Evolutionary conservation across 2,113 vertebrate species (phyloP), one percentile per base, ranked within the genome.

Genomic region (Gavialis gangeticus): DNA sequence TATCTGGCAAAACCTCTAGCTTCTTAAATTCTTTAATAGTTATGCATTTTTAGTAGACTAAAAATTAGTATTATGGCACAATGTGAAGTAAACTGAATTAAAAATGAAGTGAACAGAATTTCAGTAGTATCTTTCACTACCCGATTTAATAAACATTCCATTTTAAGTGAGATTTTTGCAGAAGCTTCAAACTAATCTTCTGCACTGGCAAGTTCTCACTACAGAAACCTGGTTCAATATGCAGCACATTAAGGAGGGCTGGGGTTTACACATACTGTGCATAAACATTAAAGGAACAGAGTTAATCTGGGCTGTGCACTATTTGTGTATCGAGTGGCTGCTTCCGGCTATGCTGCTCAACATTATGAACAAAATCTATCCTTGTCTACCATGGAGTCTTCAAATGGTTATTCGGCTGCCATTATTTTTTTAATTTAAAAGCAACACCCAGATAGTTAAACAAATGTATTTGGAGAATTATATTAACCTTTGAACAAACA

Each of bases 401-500:
- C 88, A 84, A 79, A 56, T 54, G 79, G 12, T 79, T 37, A 28
- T 15, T 67, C 5, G 5, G 60, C 28, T 67, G 59, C 63, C 30
- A 55, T 2, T 69, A 27, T 10, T 77, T 12, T 92, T 84, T 95
- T 81, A 67, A 90, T 89, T 0, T 67, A 12, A 5, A 5, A 87
- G 21, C 10, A 85, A 94, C 92, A 1, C 7, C 21, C 28, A 64
- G 56, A 66, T 12, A 73, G 79, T 77, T 79, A 4, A 67, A 67
- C 63, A 2, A 19, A 66, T 2, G 0, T 55, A 63, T 37, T 87
- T 6, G 17, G 24, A 76, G 17, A 86, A 87, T n/a, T 55, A 86
- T 80, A 95, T 75, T 5, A 97, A 99, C 99, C 99, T 99, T 99
- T 55, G 99, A 99, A 98, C 99, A 99, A 97, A 99, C 99, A 92